A percentile compares a stretch with the other conserved stretches of the same genome.
Conservation (phyloP, 2,888 invertebrate species). For the Drymonia ruficornis region DNA sequence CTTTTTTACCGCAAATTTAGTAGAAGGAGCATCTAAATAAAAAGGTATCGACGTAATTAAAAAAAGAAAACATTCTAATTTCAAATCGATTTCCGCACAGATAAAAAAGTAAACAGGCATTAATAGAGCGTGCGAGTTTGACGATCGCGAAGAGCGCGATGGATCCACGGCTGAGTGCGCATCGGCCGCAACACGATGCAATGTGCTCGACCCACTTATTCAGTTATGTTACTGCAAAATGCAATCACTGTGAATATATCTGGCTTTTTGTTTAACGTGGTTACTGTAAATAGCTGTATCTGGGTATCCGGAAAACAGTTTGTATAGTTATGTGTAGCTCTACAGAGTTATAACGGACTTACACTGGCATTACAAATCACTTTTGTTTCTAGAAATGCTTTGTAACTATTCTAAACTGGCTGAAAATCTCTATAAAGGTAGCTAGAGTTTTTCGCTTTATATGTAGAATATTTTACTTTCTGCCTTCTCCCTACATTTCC, state of each 20-base stretch:
- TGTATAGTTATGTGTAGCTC: too few relatives aligned
- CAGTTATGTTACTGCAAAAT: constrained; percentile 58
- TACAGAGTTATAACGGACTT: too few relatives aligned
- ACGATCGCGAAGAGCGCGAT: constrained; percentile 66
- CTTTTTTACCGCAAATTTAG: too few relatives aligned
- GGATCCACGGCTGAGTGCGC: constrained; percentile 64
- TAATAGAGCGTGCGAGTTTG: constrained; percentile 78
- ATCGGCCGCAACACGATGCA: constrained; percentile 69
- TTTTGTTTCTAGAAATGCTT: too few relatives aligned
- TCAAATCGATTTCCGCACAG: constrained; percentile 29
- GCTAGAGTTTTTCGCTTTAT: too few relatives aligned
- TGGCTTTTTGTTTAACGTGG: constrained; percentile 7
- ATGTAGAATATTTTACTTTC: too few relatives aligned
- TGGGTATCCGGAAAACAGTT: background rate
- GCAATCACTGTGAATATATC: constrained; percentile 36
- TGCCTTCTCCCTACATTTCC: too few relatives aligned
- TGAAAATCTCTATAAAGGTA: too few relatives aligned
- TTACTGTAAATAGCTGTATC: background rate
- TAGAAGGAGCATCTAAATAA: background rate
- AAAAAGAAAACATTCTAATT: constrained; percentile 12
- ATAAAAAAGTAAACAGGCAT: constrained; percentile 54
- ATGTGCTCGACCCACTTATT: constrained; percentile 72
- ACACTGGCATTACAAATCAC: too few relatives aligned
- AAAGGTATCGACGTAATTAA: background rate
- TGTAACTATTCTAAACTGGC: too few relatives aligned